These are phyloP conservation scores for Drosophila biarmipes DNA, from an alignment of 1,140 invertebrate genomes.

Conservation along the genomic window DNA sequence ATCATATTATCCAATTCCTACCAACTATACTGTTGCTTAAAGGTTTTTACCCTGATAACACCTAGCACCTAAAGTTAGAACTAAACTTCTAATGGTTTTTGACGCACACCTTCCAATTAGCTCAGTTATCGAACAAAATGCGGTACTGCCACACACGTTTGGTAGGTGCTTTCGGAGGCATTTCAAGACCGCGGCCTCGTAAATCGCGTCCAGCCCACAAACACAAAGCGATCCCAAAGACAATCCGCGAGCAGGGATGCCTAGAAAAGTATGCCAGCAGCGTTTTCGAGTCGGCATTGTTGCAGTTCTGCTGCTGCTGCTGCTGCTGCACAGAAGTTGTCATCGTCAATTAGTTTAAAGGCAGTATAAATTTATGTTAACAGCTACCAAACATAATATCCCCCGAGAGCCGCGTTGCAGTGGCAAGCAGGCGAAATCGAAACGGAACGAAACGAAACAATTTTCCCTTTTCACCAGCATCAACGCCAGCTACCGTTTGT, in stretches of 20 bases:
- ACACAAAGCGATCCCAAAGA: conserved; percentile 23
- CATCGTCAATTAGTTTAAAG: conserved; percentile 76
- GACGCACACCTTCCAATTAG: conserved; percentile 25
- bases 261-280: conserved; percentile 63
- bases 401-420: conserved; percentile 25
- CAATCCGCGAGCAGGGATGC: conserved; percentile 26
- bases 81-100: neutral
- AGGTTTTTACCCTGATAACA: no score
- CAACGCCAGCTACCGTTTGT: conserved; percentile 48
- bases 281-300: conserved; percentile 21
- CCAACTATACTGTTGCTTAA: no score
- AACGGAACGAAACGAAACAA: conserved; percentile 45
- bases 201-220: conserved; percentile 63
- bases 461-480: conserved; percentile 62
- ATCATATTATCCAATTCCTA: no score
- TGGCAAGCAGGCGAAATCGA: conserved; percentile 35
- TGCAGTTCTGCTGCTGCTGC: conserved; percentile 5
- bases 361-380: conserved; percentile 76
- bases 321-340: conserved; percentile 59
- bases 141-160: conserved; percentile 31
- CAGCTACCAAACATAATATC: conserved; percentile 68
- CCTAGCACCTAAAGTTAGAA: neutral
- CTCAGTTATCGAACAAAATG: conserved; percentile 30
- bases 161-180: conserved; percentile 27
- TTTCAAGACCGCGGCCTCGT: conserved; percentile 49